Evolutionary conservation across 2,888 invertebrate genomes (phyloP), one percentile per base, ranked within the genome.

Genomic region (Cecidostiba fungosa): DNA sequence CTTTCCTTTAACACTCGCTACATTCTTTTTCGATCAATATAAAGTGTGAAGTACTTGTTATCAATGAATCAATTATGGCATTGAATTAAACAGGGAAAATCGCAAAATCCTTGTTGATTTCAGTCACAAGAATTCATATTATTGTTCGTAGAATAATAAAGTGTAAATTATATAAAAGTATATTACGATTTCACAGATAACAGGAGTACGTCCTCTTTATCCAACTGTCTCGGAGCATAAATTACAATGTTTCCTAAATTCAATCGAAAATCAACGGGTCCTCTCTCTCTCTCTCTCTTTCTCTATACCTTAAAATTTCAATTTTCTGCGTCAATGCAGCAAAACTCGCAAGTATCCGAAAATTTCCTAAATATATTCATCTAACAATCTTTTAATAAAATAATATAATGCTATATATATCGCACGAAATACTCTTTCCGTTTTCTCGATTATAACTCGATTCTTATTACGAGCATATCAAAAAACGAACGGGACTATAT

Each of bases 341-440:
- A 47, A 77, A 79, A n/a, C 54, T 59, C n/a, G 72, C 66, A 47
- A 72, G 76, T 77, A 32, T 76, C 14, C n/a, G 72, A 83, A 86
- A 79, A 39, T 66, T 59, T 83, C 14, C 43, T 83, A 62, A 83
- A 83, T 86, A 83, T 80, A 77, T 72, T 86, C 32, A 80, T 80
- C 66, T 86, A 86, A 83, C 86, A 83, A 76, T 80, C 36, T 80
- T 43, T 83, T 73, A 59, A 74, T 77, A 86, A 77, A 86, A 86
- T 83, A 83, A 86, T 80, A 76, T 62, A 3, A n/a, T 54, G n/a
- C n/a, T 32, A 32, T 59, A 70, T 59, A 70, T 82, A 73, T 73
- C 36, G 39, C 62, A 39, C 32, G 50, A 79, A 85, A 73, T 16
- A 72, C 29, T 14, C 1, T 84, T 69, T 39, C 39, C 6, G 39